Percentiles rank a stretch among this genome's conserved stretches.
These are phyloP conservation scores for Sinodicranocentrus sp. DNA, from an alignment of 2,888 invertebrate genomes.

Conservation along the genomic window DNA sequence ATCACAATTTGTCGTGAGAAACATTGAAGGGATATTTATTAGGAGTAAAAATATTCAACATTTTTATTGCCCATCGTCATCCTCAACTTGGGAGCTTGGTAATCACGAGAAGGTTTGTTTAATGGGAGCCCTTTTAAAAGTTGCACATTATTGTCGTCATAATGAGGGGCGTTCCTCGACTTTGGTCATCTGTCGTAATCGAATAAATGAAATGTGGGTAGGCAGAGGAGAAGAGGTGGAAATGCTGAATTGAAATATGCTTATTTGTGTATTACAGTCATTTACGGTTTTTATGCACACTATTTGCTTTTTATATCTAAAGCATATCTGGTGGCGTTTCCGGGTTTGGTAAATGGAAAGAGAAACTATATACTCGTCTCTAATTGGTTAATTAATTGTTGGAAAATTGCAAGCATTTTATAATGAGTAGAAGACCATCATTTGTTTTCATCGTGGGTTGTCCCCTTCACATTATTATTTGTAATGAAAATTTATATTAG, in stretches of 20 bases:
- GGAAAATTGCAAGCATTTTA: conserved; percentile 1
- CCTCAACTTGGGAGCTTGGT: too few species aligned
- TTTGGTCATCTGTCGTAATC: conserved; percentile 68
- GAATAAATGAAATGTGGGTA: not conserved
- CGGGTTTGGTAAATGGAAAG: conserved; percentile 11
- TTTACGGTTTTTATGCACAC: too few species aligned
- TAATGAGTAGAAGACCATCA: not conserved
- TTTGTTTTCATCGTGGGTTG: not conserved
- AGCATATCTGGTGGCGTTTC: not conserved
- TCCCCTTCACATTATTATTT: not conserved
- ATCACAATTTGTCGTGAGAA: conserved; percentile 46
- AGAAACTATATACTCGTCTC: not conserved
- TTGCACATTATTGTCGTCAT: conserved; percentile 58
- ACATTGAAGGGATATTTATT: conserved; percentile 32
- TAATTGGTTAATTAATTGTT: conserved; percentile 33
- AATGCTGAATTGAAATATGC: too few species aligned
- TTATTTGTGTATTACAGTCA: too few species aligned
- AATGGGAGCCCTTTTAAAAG: too few species aligned
- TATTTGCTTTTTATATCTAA: too few species aligned
- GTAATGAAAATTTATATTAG: not conserved
- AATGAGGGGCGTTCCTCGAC: conserved; percentile 75
- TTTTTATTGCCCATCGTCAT: too few species aligned
- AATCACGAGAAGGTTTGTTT: too few species aligned
- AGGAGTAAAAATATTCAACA: not conserved
- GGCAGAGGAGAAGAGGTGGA: too few species aligned